These are phyloP conservation scores for Euura saliciscinereae DNA, from an alignment of 1,140 invertebrate species.

Conservation along the genomic window DNA sequence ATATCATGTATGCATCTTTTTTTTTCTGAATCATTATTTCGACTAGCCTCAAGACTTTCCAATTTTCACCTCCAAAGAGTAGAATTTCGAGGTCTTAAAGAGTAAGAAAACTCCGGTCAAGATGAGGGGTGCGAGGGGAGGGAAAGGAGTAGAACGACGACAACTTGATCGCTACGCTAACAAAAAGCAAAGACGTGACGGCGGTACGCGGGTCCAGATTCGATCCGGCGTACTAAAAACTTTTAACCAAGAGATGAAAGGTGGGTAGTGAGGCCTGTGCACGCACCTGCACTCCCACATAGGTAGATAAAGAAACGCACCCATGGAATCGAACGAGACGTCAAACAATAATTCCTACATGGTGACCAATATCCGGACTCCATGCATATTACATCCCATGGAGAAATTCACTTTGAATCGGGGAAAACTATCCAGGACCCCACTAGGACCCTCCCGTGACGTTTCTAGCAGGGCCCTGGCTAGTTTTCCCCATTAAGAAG, in stretches of 20 bases:
- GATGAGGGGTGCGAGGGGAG: background rate
- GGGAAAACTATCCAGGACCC: too few species aligned
- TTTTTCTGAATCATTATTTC: background rate
- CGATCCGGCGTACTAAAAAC: constrained; percentile 14
- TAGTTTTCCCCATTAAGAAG: too few species aligned
- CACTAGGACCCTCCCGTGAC: too few species aligned
- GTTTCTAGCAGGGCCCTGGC: too few species aligned
- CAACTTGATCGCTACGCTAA: constrained; percentile 17
- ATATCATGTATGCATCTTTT: background rate
- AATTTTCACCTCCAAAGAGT: too few species aligned
- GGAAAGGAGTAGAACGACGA: constrained; percentile 12
- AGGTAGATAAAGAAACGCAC: too few species aligned
- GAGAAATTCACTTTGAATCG: too few species aligned
- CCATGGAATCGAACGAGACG: too few species aligned
- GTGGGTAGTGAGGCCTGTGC: background rate
- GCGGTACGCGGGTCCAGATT: constrained; percentile 20
- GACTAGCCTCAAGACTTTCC: too few species aligned
- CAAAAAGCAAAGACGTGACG: constrained; percentile 17
- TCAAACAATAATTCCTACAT: too few species aligned
- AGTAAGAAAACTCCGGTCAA: background rate
- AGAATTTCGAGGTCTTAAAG: background rate
- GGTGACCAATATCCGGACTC: too few species aligned
- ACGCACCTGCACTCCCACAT: background rate
- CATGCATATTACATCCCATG: too few species aligned
- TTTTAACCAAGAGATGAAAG: background rate